A percentile compares a stretch with the other conserved stretches of the same genome.
Evolutionary conservation across 2,888 invertebrate species (phyloP).

Genomic region (Alsophila aescularia): DNA sequence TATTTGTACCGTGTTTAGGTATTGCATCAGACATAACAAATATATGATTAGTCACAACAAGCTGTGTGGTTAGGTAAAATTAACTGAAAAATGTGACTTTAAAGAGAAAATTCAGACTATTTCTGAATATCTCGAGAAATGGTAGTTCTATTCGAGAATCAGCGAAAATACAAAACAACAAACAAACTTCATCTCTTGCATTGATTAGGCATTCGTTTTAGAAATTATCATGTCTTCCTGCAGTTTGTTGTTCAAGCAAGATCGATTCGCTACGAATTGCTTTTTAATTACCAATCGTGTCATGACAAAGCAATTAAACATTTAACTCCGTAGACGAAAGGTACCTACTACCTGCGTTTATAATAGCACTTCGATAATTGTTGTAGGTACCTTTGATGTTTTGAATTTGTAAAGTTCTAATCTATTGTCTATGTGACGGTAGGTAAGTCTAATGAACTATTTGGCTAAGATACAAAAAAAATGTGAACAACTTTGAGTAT

Average conservation of each 20-base stretch:
- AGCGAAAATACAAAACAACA: background rate
- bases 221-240: conserved; percentile 28
- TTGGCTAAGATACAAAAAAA: no score
- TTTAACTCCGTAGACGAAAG: conserved; percentile 9
- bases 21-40: no score
- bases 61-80: no score
- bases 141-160: background rate
- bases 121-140: background rate
- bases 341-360: background rate
- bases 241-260: conserved; percentile 27
- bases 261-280: conserved; percentile 37
- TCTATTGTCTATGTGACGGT: no score
- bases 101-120: no score
- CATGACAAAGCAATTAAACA: conserved; percentile 19
- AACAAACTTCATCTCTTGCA: conserved; percentile 12
- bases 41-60: no score
- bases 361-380: background rate
- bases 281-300: conserved; percentile 17
- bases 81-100: no score
- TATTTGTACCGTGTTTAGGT: no score
- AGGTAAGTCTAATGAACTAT: no score
- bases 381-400: background rate
- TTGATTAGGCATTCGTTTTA: conserved; percentile 26
- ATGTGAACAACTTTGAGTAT: no score
- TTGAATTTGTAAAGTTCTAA: background rate